These are phyloP conservation scores for Pseudorhombus dupliciocellatus DNA, from an alignment of 2,113 vertebrate genomes.

Conservation along the genomic window DNA sequence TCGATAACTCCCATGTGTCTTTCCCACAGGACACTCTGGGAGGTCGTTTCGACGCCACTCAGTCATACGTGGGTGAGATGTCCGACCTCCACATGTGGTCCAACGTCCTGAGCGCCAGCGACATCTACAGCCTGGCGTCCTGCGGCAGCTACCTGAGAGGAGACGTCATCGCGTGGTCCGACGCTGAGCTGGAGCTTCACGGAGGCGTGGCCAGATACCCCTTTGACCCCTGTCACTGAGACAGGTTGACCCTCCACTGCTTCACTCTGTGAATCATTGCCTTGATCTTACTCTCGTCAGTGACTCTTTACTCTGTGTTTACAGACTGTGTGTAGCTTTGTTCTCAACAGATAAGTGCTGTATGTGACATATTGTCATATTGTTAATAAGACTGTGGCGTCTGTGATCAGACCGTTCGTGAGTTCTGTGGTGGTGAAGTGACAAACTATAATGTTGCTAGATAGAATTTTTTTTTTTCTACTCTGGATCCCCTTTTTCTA, in stretches of 20 bases:
- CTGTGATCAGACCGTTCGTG: slow-evolving; percentile 7
- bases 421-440: slow-evolving; percentile 36
- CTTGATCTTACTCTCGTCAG: slow-evolving; percentile 51
- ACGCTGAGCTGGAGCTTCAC: slow-evolving; percentile 81
- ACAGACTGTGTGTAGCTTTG: slow-evolving; percentile 41
- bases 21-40: slow-evolving; percentile 82
- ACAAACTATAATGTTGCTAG: slow-evolving; percentile 28
- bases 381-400: slow-evolving; percentile 45
- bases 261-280: slow-evolving; percentile 46
- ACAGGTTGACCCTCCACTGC: slow-evolving; percentile 2
- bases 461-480: slow-evolving; percentile 35
- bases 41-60: slow-evolving; percentile 84
- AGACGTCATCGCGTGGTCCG: slow-evolving; percentile 83
- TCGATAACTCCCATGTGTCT: neutral
- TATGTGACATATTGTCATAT: slow-evolving; percentile 76
- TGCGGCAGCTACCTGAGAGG: slow-evolving; percentile 80
- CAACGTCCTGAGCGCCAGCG: slow-evolving; percentile 75
- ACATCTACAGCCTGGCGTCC: slow-evolving; percentile 81
- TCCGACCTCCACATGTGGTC: slow-evolving; percentile 87
- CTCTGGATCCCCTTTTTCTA: slow-evolving; percentile 49
- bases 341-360: slow-evolving; percentile 45
- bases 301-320: slow-evolving; percentile 52
- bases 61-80: slow-evolving; percentile 86
- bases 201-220: slow-evolving; percentile 83
- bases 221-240: slow-evolving; percentile 82